Evolutionary conservation across 2,113 vertebrate species (phyloP), one percentile per base, ranked within the genome.

Genomic region (Phalacrocorax brasilianus): DNA sequence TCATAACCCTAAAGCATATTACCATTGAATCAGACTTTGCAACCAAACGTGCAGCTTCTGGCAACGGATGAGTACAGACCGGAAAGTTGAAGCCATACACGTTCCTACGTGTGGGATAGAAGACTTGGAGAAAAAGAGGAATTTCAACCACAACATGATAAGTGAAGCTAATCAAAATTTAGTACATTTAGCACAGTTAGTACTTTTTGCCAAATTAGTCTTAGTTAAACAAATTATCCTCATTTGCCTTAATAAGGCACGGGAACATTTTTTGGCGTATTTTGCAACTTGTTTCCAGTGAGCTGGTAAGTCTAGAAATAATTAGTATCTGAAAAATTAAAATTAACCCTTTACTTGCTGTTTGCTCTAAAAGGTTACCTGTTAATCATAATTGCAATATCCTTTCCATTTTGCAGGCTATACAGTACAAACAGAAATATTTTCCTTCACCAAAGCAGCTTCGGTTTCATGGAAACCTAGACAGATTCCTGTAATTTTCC

Each of bases 401-500:
- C 89, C 49, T 77, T 87, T 89, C 55, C 50, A 33, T 89, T 88
- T 82, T 66, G 30, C 74, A 94, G 85, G 75, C 47, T 32, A 85
- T 40, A 65, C 40, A 58, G 53, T 88, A 83, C 15, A 92, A 95
- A 93, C 8, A 7, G 49, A 88, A 94, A 85, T 56, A 71, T 44
- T 89, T 87, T 68, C 52, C 47, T 89, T 84, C 85, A 73, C 33
- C 26, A 74, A 55, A 85, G 42, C 47, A 81, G 44, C 42, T 75
- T 72, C 5, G 1, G 11, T 75, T 92, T 95, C 50, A 76, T 19
- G 23, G 73, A 93, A 95, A 55, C 7, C 49, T 65, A 56, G 40
- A 70, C 68, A 94, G 49, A 95, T 47, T 92, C 66, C 50, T 85
- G 22, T 59, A 88, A 87, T 89, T 89, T 97, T 87, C 89, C 89